Evolutionary conservation across 2,797 vertebrate species (phyloP).

Genomic region (Tachyglossus aculeatus): DNA sequence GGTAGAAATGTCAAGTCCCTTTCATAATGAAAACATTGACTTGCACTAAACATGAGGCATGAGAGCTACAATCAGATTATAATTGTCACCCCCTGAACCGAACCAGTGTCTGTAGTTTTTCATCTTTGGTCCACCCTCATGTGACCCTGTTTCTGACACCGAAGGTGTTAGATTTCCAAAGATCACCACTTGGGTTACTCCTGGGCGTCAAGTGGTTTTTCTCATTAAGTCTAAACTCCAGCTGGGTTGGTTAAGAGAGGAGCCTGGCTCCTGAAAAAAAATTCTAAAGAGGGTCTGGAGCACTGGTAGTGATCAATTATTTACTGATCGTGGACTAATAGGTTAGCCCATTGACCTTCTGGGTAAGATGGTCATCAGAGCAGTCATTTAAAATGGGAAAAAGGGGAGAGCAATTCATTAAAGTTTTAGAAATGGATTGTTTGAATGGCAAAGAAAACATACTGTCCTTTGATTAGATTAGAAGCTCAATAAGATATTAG

Average conservation of each 20-base stretch:
- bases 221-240: constrained; percentile 1
- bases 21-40: not conserved
- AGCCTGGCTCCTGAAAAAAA: not conserved
- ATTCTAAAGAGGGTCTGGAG: not conserved
- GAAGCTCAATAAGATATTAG: constrained; percentile 13
- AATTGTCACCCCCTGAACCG: not conserved
- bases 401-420: not conserved
- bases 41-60: not conserved
- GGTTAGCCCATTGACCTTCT: constrained; percentile 9
- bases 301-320: not conserved
- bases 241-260: not conserved
- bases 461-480: constrained; percentile 27
- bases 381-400: not conserved
- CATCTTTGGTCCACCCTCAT: not conserved
- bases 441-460: constrained; percentile 18
- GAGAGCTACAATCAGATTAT: not conserved
- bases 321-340: not conserved
- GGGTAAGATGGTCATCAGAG: not conserved
- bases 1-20: not conserved
- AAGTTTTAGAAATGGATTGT: not conserved
- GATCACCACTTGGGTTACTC: constrained; percentile 16
- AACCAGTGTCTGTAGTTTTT: not conserved
- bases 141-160: constrained; percentile 6
- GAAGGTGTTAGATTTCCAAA: constrained; percentile 19
- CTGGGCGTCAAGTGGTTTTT: not conserved